A percentile compares a stretch with the other conserved stretches of the same genome.
Conservation (phyloP, 2,888 invertebrate genomes). For the Steinernema hermaphroditum region DNA sequence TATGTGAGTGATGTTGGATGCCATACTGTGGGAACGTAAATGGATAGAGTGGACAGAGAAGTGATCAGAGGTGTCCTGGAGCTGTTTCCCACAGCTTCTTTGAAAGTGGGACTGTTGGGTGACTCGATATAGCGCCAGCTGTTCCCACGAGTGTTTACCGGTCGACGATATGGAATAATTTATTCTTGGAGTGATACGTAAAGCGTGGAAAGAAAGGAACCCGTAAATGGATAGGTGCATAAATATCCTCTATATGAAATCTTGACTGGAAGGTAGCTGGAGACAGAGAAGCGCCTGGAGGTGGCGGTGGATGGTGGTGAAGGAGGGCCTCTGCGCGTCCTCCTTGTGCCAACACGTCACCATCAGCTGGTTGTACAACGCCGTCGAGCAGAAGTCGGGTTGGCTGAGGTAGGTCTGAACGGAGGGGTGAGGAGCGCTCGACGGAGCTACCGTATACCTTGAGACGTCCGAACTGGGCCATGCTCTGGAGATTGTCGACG, state of each 20-base stretch:
- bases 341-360: slow-evolving; percentile 50
- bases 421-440: too few relatives aligned
- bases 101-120: too few relatives aligned
- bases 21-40: too few relatives aligned
- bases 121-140: too few relatives aligned
- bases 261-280: slow-evolving; percentile 17
- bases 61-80: too few relatives aligned
- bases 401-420: slow-evolving; percentile 46
- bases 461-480: slow-evolving; percentile 42
- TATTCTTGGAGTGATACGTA: slow-evolving; percentile 25
- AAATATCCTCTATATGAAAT: background rate
- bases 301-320: slow-evolving; percentile 53
- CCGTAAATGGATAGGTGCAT: slow-evolving; percentile 16
- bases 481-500: slow-evolving; percentile 75
- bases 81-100: too few relatives aligned
- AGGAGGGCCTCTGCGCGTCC: slow-evolving; percentile 47
- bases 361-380: slow-evolving; percentile 48
- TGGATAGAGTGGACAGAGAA: too few relatives aligned
- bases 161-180: too few relatives aligned
- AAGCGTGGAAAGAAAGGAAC: slow-evolving; percentile 6
- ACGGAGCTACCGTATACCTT: slow-evolving; percentile 41
- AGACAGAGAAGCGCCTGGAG: slow-evolving; percentile 41
- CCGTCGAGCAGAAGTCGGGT: slow-evolving; percentile 46
- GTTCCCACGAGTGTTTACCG: too few relatives aligned
- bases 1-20: too few relatives aligned